A percentile compares a stretch with the other conserved stretches of the same genome.
Evolutionary conservation across 2,797 vertebrate genomes (phyloP).

Genomic region (Sebastes kiyomatsui): DNA sequence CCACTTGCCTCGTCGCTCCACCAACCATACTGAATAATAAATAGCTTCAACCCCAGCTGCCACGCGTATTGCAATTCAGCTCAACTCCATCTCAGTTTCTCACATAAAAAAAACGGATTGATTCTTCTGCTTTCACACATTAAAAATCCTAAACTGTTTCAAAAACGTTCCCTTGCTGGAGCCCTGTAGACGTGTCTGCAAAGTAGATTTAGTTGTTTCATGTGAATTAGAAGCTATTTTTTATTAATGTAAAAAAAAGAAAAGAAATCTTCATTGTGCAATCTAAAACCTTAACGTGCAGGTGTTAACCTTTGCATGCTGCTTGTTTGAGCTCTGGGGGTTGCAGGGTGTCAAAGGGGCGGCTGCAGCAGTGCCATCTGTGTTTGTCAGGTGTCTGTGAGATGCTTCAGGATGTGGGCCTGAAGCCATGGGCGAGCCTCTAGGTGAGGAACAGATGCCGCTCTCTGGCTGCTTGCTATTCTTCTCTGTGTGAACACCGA

Average conservation of each 20-base stretch:
- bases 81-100: constrained; percentile 47
- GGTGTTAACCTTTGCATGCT: not conserved
- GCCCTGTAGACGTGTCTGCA: not conserved
- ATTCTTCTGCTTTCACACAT: constrained; percentile 21
- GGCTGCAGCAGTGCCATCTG: constrained; percentile 49
- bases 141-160: constrained; percentile 18
- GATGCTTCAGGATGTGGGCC: constrained; percentile 55
- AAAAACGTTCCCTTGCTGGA: constrained; percentile 2
- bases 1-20: constrained; percentile 41
- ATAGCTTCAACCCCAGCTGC: constrained; percentile 69
- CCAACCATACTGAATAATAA: constrained; percentile 75
- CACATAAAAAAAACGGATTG: constrained; percentile 39
- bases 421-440: constrained; percentile 41
- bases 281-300: not conserved
- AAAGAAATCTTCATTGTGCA: not conserved
- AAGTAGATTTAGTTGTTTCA: not conserved
- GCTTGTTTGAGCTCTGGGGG: constrained; percentile 23
- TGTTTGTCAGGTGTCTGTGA: constrained; percentile 52
- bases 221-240: not conserved
- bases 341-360: constrained; percentile 26
- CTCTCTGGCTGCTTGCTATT: constrained; percentile 63
- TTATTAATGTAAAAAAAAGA: not conserved
- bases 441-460: constrained; percentile 63
- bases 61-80: constrained; percentile 66
- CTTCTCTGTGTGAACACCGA: constrained; percentile 42